Conservation (phyloP, 2,113 vertebrate genomes). For the Caretta caretta region DNA sequence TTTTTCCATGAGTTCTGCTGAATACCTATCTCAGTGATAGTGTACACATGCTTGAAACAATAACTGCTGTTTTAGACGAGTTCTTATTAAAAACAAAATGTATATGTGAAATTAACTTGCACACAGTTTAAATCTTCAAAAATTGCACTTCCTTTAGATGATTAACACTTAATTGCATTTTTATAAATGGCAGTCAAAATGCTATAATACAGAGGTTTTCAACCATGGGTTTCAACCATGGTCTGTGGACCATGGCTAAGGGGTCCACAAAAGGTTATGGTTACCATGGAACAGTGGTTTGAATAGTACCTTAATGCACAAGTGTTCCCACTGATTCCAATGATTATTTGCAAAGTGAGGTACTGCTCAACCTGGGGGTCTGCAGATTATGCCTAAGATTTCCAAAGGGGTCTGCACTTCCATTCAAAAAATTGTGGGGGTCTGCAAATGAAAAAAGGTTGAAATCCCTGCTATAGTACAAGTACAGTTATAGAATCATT, state of each 20-base stretch:
- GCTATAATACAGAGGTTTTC: not conserved
- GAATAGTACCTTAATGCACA: not conserved
- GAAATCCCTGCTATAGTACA: not conserved
- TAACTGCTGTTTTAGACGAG: not conserved
- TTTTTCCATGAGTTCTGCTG: not conserved
- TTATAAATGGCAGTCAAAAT: constrained; percentile 39
- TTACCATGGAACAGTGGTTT: not conserved
- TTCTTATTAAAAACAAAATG: not conserved
- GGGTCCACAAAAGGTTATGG: not conserved
- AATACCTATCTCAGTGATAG: not conserved
- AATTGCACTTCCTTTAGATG: not conserved
- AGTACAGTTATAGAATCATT: not conserved
- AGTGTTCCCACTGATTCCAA: fast-evolving
- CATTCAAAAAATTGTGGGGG: not conserved
- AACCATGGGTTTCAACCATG: too few species aligned
- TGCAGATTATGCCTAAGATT: not conserved
- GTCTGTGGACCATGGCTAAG: too few species aligned
- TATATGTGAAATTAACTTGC: not conserved
- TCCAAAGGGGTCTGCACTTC: not conserved
- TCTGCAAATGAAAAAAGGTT: not conserved
- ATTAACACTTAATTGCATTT: constrained; percentile 22
- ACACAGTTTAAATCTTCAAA: not conserved
- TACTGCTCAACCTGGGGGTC: not conserved
- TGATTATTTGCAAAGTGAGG: not conserved
- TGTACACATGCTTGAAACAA: not conserved